phyloP scores from a whole-genome alignment of 2,113 vertebrate genomes.

The Lampris incognitus region DNA sequence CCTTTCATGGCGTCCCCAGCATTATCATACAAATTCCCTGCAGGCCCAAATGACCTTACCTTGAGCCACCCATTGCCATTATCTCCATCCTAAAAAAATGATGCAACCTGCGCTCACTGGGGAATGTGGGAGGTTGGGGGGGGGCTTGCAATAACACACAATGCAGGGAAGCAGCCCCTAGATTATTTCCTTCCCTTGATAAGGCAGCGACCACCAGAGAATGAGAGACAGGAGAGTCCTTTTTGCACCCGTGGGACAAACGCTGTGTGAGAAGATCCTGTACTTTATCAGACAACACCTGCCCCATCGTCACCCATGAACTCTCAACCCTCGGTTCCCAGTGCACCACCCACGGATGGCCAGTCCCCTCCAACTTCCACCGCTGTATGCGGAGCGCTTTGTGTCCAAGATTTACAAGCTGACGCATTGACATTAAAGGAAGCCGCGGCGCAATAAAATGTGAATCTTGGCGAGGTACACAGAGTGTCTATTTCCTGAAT shows the following conservation, averaged over 20 bases:
- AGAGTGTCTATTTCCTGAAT: not conserved
- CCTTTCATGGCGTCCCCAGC: too few species aligned
- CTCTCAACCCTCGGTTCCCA: conserved; percentile 40
- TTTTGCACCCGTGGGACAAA: conserved; percentile 48
- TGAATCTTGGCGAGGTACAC: conserved; percentile 41
- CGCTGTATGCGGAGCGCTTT: conserved; percentile 22
- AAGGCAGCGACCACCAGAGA: conserved; percentile 64
- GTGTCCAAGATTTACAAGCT: conserved; percentile 58
- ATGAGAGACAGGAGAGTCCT: conserved; percentile 67
- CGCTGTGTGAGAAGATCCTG: conserved; percentile 80
- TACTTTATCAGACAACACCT: conserved; percentile 63
- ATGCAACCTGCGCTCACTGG: conserved; percentile 62
- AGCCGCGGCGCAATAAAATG: conserved; percentile 19
- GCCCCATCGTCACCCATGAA: conserved; percentile 47
- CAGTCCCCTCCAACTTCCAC: conserved; percentile 46
- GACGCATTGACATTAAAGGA: conserved; percentile 41
- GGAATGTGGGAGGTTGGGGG: conserved; percentile 26
- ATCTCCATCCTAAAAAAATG: conserved; percentile 55
- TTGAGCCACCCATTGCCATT: conserved; percentile 19
- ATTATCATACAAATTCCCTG: conserved; percentile 48
- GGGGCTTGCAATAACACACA: conserved; percentile 69
- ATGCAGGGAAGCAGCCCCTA: conserved; percentile 82
- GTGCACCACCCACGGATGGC: conserved; percentile 59
- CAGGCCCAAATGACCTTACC: conserved; percentile 46
- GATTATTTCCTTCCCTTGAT: conserved; percentile 82